phyloP scores from a whole-genome alignment of 2,888 invertebrate species.

The Osedax fenrisi region DNA sequence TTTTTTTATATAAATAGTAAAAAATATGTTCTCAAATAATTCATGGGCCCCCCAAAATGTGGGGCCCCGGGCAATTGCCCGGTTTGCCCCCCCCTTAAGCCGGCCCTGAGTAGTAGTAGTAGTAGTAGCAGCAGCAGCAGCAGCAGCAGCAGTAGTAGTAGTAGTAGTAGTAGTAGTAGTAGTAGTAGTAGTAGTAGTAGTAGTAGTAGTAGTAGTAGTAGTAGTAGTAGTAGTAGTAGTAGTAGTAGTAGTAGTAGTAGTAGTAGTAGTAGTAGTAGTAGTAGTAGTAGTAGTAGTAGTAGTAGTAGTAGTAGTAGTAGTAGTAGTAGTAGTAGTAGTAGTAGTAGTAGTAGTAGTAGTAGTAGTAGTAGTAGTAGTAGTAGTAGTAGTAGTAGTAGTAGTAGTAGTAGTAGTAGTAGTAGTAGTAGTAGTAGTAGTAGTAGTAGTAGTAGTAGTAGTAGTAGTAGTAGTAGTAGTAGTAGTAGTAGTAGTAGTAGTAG shows the following conservation, averaged over 20 bases:
- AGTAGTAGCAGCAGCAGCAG: neutral
- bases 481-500: constrained; percentile 27
- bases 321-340: constrained; percentile 20
- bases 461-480: constrained; percentile 24
- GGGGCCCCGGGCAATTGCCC: too few species aligned
- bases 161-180: constrained; percentile 17
- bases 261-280: constrained; percentile 19
- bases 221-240: constrained; percentile 20
- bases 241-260: constrained; percentile 17
- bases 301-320: constrained; percentile 17
- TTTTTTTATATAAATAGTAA: too few species aligned
- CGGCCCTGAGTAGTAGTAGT: neutral
- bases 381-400: constrained; percentile 22
- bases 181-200: constrained; percentile 22
- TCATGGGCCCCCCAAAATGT: too few species aligned
- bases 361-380: constrained; percentile 12
- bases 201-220: constrained; percentile 19
- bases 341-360: constrained; percentile 18
- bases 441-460: constrained; percentile 26
- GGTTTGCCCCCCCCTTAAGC: too few species aligned
- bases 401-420: constrained; percentile 27
- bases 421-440: constrained; percentile 26
- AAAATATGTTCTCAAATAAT: too few species aligned
- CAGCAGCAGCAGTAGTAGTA: neutral
- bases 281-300: constrained; percentile 18